Conservation (phyloP, 2,888 invertebrate genomes). For the Cataglyphis cursor region DNA sequence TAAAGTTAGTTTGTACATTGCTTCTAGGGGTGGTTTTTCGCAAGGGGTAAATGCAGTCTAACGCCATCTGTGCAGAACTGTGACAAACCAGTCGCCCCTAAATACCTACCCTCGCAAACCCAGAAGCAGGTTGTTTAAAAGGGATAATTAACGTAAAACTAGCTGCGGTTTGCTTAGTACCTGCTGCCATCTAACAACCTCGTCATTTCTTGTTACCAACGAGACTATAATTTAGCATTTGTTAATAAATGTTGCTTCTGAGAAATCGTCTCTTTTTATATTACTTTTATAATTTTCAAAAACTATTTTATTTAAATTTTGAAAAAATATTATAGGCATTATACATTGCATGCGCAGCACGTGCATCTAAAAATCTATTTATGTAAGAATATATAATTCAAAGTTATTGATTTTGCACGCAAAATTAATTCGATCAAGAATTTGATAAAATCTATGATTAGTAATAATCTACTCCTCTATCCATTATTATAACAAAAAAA, state of each 20-base stretch:
- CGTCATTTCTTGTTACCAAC: conserved; percentile 28
- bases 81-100: conserved; percentile 60
- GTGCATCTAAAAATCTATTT: neutral
- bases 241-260: conserved; percentile 30
- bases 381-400: neutral
- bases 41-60: conserved; percentile 50
- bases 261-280: conserved; percentile 5
- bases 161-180: conserved; percentile 29
- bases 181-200: conserved; percentile 69
- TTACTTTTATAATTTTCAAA: neutral
- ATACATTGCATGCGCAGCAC: neutral
- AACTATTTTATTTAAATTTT: neutral
- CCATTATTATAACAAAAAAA: neutral
- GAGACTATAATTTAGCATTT: conserved; percentile 34
- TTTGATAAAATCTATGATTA: neutral
- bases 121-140: conserved; percentile 66
- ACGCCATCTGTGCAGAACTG: conserved; percentile 65
- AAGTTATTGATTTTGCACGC: neutral
- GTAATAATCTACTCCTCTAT: neutral
- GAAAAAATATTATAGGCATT: neutral
- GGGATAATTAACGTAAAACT: conserved; percentile 65
- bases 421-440: neutral
- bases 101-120: conserved; percentile 64
- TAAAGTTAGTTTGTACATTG: neutral
- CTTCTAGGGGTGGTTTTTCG: conserved; percentile 26